Percentiles rank a stretch among this genome's conserved stretches.
These are phyloP conservation scores for Ligdia adustata DNA, from an alignment of 2,888 invertebrate species.

Conservation along the genomic window DNA sequence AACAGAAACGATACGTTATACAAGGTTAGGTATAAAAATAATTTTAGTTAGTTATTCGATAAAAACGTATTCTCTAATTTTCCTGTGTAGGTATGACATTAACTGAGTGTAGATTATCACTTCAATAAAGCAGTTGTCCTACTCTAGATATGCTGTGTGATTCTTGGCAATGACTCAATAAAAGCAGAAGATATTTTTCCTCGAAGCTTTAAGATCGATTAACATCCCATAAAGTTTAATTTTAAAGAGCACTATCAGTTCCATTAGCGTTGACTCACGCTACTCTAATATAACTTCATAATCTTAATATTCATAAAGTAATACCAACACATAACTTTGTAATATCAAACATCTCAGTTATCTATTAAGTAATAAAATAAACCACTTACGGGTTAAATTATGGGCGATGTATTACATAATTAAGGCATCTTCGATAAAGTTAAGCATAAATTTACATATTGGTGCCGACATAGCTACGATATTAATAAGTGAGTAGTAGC, in stretches of 20 bases:
- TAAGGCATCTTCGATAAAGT: conserved; percentile 65
- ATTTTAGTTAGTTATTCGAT: too few species aligned
- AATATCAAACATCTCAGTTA: conserved; percentile 31
- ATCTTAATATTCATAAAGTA: conserved; percentile 18
- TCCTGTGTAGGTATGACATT: too few species aligned
- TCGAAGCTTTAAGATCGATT: conserved; percentile 17
- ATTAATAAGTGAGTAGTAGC: conserved; percentile 66
- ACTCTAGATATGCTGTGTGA: conserved; percentile 4
- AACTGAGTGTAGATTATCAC: too few species aligned
- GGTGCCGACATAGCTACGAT: conserved; percentile 57
- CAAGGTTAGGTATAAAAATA: too few species aligned
- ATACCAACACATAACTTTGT: conserved; percentile 27
- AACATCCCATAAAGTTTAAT: conserved; percentile 22
- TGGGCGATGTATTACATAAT: conserved; percentile 55
- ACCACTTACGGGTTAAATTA: conserved; percentile 49
- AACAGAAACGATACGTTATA: too few species aligned
- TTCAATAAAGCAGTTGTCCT: too few species aligned
- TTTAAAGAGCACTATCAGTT: conserved; percentile 18
- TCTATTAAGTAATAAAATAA: conserved; percentile 44
- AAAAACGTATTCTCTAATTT: too few species aligned
- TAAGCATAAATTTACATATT: conserved; percentile 72
- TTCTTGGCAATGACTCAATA: conserved; percentile 22
- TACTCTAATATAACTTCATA: conserved; percentile 12
- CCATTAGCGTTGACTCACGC: conserved; percentile 14
- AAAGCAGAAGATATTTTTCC: conserved; percentile 14